Conservation (phyloP, 2,888 invertebrate genomes). For the Arrhopalites spinosus region DNA sequence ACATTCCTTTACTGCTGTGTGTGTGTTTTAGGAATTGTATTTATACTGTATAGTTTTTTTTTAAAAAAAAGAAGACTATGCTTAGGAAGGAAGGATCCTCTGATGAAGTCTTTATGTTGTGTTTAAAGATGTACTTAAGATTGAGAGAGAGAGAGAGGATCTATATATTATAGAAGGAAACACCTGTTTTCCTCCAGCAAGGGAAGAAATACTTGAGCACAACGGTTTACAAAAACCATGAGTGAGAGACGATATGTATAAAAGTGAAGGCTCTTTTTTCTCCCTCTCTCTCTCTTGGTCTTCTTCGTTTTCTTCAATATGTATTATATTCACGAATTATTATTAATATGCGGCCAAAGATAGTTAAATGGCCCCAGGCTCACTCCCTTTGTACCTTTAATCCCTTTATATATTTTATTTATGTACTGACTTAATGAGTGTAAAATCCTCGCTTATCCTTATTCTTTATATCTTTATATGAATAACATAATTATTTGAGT, state of each 20-base stretch:
- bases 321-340: slow-evolving; percentile 26
- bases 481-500: background rate
- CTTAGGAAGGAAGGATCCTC: background rate
- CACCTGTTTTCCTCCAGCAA: slow-evolving; percentile 22
- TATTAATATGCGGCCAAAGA: slow-evolving; percentile 28
- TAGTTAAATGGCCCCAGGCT: slow-evolving; percentile 18
- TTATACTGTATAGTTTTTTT: background rate
- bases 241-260: slow-evolving; percentile 12
- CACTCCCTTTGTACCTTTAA: slow-evolving; percentile 8
- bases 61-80: too few species aligned
- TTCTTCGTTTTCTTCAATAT: too few species aligned
- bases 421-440: slow-evolving; percentile 29
- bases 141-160: too few species aligned
- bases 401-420: slow-evolving; percentile 24
- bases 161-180: background rate
- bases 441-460: slow-evolving; percentile 20
- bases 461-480: background rate
- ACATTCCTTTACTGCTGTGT: background rate
- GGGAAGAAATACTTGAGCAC: background rate
- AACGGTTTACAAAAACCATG: background rate
- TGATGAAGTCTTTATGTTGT: background rate
- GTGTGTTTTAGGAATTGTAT: background rate
- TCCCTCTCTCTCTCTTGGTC: background rate
- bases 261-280: slow-evolving; percentile 26
- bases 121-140: background rate